These are phyloP conservation scores for Hylyphantes graminicola DNA, from an alignment of 1,140 invertebrate genomes.

Conservation along the genomic window DNA sequence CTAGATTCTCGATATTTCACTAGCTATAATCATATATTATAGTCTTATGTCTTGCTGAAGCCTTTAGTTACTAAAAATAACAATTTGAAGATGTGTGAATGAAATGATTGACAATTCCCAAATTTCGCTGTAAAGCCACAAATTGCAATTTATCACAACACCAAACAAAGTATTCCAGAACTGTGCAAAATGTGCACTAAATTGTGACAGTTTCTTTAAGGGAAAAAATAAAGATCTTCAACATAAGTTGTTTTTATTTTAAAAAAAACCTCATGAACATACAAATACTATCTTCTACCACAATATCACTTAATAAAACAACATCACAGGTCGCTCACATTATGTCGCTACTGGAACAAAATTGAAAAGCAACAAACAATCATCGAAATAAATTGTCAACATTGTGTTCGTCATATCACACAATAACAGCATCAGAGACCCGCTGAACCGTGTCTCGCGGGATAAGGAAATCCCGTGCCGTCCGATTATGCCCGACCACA, in stretches of 20 bases:
- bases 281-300: too few species aligned
- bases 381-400: conserved; percentile 57
- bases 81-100: too few species aligned
- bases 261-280: neutral
- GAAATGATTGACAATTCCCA: too few species aligned
- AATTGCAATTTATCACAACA: too few species aligned
- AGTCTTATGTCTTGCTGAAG: too few species aligned
- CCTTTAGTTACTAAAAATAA: too few species aligned
- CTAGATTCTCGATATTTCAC: too few species aligned
- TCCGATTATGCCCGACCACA: conserved; percentile 40
- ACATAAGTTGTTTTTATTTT: neutral
- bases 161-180: too few species aligned
- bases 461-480: conserved; percentile 52
- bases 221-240: neutral
- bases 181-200: too few species aligned
- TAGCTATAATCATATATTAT: too few species aligned
- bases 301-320: too few species aligned
- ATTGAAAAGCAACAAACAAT: conserved; percentile 29
- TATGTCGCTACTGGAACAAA: conserved; percentile 46
- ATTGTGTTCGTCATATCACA: conserved; percentile 50
- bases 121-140: too few species aligned
- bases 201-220: neutral
- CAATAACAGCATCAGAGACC: conserved; percentile 7
- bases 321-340: neutral
- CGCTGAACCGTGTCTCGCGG: conserved; percentile 41